Conservation (phyloP, 2,113 vertebrate genomes). For the Nematolebias whitei region DNA sequence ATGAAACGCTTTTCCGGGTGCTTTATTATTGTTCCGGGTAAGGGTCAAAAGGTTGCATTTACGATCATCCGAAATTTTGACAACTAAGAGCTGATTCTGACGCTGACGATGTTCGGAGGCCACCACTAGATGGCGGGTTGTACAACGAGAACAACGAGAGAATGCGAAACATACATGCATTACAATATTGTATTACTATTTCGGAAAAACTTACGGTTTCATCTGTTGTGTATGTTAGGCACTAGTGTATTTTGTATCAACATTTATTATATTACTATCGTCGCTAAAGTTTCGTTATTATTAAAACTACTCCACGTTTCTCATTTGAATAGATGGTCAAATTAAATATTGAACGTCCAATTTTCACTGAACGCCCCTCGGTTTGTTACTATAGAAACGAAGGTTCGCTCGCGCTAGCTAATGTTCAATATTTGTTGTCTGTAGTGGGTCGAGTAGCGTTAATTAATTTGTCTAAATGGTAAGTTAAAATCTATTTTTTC, state of each 20-base stretch:
- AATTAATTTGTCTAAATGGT: constrained; percentile 45
- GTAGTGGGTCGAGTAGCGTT: background rate
- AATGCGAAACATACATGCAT: background rate
- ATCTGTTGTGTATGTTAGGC: no score
- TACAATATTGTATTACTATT: no score
- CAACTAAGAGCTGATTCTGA: rapidly evolving
- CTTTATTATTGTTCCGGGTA: constrained; percentile 60
- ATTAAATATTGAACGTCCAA: background rate
- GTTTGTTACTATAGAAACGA: constrained; percentile 65
- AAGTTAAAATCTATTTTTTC: constrained; percentile 3
- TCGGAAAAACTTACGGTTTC: background rate
- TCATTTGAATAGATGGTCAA: background rate
- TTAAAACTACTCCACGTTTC: background rate
- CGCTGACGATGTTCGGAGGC: rapidly evolving
- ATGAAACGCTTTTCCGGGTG: background rate
- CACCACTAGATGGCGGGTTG: constrained; percentile 31
- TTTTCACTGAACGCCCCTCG: constrained; percentile 34
- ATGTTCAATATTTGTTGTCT: background rate
- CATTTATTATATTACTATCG: background rate
- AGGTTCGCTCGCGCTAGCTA: background rate
- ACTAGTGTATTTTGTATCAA: background rate
- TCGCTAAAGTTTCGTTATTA: background rate
- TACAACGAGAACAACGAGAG: background rate
- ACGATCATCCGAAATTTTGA: background rate
- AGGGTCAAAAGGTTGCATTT: constrained; percentile 35